phyloP scores from a whole-genome alignment of 2,113 vertebrate genomes.

The Seriola dumerili region DNA sequence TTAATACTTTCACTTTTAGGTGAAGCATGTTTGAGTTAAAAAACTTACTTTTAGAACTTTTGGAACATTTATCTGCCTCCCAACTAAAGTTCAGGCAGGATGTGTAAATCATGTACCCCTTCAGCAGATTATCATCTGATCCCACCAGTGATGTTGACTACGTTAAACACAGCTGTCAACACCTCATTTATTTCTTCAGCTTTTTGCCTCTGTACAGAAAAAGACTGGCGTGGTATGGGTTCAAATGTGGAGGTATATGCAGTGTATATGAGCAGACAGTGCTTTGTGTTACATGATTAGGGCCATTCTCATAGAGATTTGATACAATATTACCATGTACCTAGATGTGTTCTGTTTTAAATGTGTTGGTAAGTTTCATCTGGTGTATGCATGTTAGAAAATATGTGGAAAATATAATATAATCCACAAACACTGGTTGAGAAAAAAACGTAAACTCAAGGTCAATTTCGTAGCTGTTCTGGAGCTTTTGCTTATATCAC shows the following conservation, averaged over 20 bases:
- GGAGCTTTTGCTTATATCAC: too few relatives aligned
- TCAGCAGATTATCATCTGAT: constrained; percentile 29
- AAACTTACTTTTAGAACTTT: not conserved
- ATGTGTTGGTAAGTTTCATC: too few relatives aligned
- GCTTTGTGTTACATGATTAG: too few relatives aligned
- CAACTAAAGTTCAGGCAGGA: constrained; percentile 10
- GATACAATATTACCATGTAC: too few relatives aligned
- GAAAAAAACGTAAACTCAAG: too few relatives aligned
- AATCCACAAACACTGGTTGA: too few relatives aligned
- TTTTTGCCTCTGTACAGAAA: not conserved
- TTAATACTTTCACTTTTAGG: not conserved
- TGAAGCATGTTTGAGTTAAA: not conserved
- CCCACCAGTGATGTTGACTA: constrained; percentile 2
- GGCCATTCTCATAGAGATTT: too few relatives aligned
- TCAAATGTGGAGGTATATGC: not conserved
- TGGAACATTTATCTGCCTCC: not conserved
- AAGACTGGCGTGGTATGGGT: not conserved
- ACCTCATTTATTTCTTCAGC: not conserved
- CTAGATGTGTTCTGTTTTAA: too few relatives aligned
- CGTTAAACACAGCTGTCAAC: constrained; percentile 19
- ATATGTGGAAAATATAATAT: too few relatives aligned
- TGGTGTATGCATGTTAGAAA: too few relatives aligned
- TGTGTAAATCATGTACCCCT: constrained; percentile 16
- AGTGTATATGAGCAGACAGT: not conserved
- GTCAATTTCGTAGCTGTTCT: too few relatives aligned